Conservation (phyloP, 2,797 vertebrate genomes). For the Cossypha caffra region DNA sequence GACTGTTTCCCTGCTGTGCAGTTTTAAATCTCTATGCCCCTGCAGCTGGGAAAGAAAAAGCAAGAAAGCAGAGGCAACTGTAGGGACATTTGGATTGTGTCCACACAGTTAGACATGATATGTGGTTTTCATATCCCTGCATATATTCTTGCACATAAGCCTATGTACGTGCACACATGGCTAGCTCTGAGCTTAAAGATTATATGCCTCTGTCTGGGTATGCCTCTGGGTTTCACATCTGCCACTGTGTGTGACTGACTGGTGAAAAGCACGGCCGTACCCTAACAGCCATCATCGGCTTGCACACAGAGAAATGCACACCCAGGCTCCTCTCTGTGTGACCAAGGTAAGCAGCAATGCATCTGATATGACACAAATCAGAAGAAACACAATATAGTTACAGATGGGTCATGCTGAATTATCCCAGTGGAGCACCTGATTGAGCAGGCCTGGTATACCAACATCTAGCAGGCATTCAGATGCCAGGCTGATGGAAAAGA, state of each 20-base stretch:
- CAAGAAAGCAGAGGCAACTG: background rate
- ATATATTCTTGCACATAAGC: conserved; percentile 4
- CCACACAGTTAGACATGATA: background rate
- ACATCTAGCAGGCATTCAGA: background rate
- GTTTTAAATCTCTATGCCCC: background rate
- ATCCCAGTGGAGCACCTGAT: background rate
- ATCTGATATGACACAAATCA: background rate
- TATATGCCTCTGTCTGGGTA: background rate
- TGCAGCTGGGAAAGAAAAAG: background rate
- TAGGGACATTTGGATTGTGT: background rate
- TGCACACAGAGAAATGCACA: background rate
- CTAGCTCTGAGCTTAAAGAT: conserved; percentile 4
- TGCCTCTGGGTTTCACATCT: conserved; percentile 27
- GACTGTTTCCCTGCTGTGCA: background rate
- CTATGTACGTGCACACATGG: background rate
- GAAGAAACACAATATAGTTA: background rate
- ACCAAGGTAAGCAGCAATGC: background rate
- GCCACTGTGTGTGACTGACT: background rate
- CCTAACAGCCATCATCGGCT: background rate
- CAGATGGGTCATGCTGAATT: background rate
- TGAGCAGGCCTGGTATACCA: background rate
- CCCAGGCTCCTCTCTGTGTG: background rate
- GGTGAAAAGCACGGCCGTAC: background rate
- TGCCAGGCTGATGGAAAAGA: background rate
- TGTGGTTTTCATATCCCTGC: background rate